These are phyloP conservation scores for Drosophila sucinea DNA, from an alignment of 1,140 invertebrate species.

Conservation along the genomic window DNA sequence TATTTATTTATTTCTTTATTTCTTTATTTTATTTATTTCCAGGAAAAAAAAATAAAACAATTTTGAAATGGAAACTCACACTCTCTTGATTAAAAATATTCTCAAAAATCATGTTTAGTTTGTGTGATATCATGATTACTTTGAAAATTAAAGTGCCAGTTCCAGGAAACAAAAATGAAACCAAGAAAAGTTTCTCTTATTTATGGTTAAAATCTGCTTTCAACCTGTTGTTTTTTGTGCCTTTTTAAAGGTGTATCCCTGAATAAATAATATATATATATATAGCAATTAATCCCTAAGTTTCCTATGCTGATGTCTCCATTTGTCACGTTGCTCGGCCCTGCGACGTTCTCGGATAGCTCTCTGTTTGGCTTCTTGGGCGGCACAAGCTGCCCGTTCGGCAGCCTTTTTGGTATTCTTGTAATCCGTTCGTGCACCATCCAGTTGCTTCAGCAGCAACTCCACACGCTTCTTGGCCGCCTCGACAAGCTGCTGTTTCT, in stretches of 20 bases:
- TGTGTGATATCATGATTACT: neutral
- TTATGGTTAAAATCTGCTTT: too few species aligned
- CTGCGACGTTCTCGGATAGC: conserved; percentile 49
- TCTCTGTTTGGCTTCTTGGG: conserved; percentile 84
- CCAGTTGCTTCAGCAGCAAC: conserved; percentile 85
- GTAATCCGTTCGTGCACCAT: conserved; percentile 85
- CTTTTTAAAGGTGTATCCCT: neutral
- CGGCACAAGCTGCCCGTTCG: conserved; percentile 85
- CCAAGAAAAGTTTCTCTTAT: too few species aligned
- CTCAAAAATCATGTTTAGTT: conserved; percentile 38
- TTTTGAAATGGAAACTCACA: conserved; percentile 7
- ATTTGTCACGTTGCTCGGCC: conserved; percentile 6
- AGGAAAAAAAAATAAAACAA: neutral
- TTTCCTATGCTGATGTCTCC: conserved; percentile 1
- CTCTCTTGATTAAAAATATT: conserved; percentile 23
- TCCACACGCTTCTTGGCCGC: conserved; percentile 86
- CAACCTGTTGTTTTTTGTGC: too few species aligned
- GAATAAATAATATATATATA: neutral
- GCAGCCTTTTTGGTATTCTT: conserved; percentile 86
- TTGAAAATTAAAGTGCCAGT: too few species aligned
- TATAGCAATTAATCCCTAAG: neutral
- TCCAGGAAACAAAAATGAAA: too few species aligned
- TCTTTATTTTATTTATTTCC: too few species aligned
- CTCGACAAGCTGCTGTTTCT: conserved; percentile 86
- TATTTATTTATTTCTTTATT: neutral